Base-by-base conservation (phyloP, 2,888 invertebrate genomes). In the Xanthia togata region DNA sequence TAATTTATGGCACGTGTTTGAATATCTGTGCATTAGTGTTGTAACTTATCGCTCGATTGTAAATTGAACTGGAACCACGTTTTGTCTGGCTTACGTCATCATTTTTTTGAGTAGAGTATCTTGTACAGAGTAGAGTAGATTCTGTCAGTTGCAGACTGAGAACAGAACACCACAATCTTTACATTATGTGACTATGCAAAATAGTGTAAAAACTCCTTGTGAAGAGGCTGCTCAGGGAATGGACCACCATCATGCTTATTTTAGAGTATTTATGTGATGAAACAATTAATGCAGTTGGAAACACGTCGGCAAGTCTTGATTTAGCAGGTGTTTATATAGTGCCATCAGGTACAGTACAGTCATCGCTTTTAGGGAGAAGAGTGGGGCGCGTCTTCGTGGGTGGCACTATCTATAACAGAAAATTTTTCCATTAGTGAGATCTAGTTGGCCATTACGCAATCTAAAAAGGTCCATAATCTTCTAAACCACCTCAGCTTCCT, bases 41-140 rank as follows among this genome's bases (percentile, higher is more conserved):
- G 68, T 63, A 77, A 83, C 26, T 62, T 85, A 83, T 77, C 73
- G 76, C 1, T 55, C 47, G 85, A 85, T 83, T 69, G 59, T n/a
- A 53, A 53, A 31, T 65, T 68, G 38, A 1, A 62, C 26, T 57
- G 31, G 17, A 65, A 73, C 64, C 85, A 83, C 82, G 85, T 77
- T 50, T 65, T 57, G 6, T 73, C n/a, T 47, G 26, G 17, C 8
- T 26, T n/a, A 68, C 70, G 76, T 69, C 71, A 75, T 64, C 41
- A 57, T 70, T 75, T 41, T n/a, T 44, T 44, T 47, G 4, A 50
- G 26, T 62, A 31, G 17, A n/a, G 6, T 59, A 35, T 35, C 6
- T n/a, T 60, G 14, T n/a, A 31, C 17, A 23, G 23, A 62, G 11
- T 70, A 23, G 23, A 44, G 11, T 55, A 53, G 9, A 62, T 69